Conservation (phyloP, 2,113 vertebrate species). For the Lepisosteus oculatus region DNA sequence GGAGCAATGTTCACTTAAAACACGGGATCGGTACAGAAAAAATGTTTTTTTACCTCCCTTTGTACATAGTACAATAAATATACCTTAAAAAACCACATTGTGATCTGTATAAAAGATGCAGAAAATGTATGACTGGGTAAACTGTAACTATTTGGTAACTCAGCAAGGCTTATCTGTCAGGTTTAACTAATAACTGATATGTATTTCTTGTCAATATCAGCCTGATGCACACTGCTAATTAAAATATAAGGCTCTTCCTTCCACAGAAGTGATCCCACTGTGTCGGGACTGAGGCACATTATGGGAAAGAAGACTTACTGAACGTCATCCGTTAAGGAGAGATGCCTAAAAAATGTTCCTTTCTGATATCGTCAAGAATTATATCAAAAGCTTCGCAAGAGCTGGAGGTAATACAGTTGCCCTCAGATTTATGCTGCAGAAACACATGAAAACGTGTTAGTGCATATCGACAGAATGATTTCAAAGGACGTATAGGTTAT, state of each 20-base stretch:
- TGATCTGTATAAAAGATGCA: slow-evolving; percentile 3
- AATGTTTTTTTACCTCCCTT: neutral
- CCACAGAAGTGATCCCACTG: neutral
- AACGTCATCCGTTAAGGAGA: neutral
- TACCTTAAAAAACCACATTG: slow-evolving; percentile 4
- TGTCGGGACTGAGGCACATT: slow-evolving; percentile 8
- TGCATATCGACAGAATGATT: no score
- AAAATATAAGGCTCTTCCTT: slow-evolving; percentile 7
- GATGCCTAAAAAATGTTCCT: neutral
- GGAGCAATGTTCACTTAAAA: neutral
- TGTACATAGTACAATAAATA: slow-evolving; percentile 2
- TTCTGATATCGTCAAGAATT: no score
- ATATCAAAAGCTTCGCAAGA: no score
- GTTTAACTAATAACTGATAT: slow-evolving; percentile 9
- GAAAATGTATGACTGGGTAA: neutral
- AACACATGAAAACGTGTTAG: no score
- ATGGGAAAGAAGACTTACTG: slow-evolving; percentile 1
- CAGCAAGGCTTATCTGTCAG: slow-evolving; percentile 17
- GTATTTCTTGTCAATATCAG: slow-evolving; percentile 6
- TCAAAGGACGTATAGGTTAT: no score
- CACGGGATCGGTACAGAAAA: neutral
- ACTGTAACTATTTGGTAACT: slow-evolving; percentile 10
- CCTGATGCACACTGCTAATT: slow-evolving; percentile 5
- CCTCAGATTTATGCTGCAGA: no score
- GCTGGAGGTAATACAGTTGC: no score